Evolutionary conservation across 2,888 invertebrate species (phyloP).

Genomic region (Odontomyia ornata): DNA sequence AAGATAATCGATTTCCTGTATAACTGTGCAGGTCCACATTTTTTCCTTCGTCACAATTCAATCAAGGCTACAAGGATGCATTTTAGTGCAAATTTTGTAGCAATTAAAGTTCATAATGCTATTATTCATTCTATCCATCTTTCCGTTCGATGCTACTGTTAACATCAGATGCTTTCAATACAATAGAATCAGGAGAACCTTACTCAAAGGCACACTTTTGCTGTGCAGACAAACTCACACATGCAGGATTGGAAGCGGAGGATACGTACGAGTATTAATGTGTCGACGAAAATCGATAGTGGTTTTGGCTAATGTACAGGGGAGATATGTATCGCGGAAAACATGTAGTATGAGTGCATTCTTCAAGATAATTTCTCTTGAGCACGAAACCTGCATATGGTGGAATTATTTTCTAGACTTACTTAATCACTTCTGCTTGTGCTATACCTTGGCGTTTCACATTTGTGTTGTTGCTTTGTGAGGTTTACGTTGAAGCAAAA

Average conservation of each 20-base stretch:
- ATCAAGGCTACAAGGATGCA: not conserved
- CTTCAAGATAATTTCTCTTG: slow-evolving; percentile 30
- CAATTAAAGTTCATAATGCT: slow-evolving; percentile 29
- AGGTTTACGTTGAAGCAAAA: not conserved
- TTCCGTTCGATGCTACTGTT: not conserved
- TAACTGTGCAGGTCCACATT: not conserved
- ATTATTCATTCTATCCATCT: slow-evolving; percentile 26
- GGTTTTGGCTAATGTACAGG: slow-evolving; percentile 23
- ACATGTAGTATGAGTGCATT: slow-evolving; percentile 37
- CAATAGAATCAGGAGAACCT: not conserved
- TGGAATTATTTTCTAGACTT: slow-evolving; percentile 28
- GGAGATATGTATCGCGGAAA: slow-evolving; percentile 29
- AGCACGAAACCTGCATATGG: slow-evolving; percentile 42
- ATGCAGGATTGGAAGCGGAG: too few relatives aligned
- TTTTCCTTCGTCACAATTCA: not conserved
- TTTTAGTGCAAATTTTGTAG: slow-evolving; percentile 11
- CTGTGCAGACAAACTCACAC: too few relatives aligned
- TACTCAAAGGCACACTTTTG: too few relatives aligned
- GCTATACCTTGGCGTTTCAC: not conserved
- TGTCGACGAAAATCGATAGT: slow-evolving; percentile 34
- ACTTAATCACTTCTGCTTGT: slow-evolving; percentile 33
- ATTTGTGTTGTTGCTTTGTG: not conserved
- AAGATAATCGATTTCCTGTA: not conserved
- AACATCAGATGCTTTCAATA: not conserved
- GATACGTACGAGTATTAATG: slow-evolving; percentile 26